phyloP scores from a whole-genome alignment of 2,797 vertebrate genomes.

The Danio tinwini region DNA sequence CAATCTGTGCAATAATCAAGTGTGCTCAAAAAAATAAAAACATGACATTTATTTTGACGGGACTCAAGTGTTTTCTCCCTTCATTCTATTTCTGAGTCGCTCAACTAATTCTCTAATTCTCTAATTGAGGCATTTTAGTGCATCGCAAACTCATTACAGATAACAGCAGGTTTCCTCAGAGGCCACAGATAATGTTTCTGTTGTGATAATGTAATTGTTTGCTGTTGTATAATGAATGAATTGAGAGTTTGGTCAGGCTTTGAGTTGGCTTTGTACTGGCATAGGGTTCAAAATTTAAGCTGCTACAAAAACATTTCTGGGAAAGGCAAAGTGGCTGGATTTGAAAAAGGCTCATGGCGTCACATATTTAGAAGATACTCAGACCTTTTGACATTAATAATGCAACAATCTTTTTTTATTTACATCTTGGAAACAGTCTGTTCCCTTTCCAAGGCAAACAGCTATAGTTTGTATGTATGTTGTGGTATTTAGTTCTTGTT shows the following conservation, averaged over 20 bases:
- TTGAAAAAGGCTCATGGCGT: background rate
- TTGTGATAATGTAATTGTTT: constrained; percentile 40
- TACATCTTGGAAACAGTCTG: too few species aligned
- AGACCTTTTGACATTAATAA: background rate
- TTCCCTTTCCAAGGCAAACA: too few species aligned
- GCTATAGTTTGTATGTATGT: too few species aligned
- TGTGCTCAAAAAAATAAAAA: background rate
- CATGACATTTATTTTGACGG: background rate
- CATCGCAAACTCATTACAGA: constrained; percentile 45
- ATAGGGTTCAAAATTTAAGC: background rate
- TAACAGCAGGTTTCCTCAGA: constrained; percentile 39
- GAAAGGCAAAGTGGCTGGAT: background rate
- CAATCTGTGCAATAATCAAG: background rate
- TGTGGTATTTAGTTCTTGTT: too few species aligned
- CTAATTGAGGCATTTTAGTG: constrained; percentile 42
- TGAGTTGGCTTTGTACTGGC: background rate
- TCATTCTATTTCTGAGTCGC: constrained; percentile 6
- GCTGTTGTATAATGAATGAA: constrained; percentile 32
- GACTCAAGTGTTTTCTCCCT: constrained; percentile 11
- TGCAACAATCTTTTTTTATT: too few species aligned
- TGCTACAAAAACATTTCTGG: background rate
- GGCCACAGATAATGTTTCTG: constrained; percentile 36
- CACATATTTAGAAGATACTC: background rate
- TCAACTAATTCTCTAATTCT: constrained; percentile 38
- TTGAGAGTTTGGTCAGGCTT: constrained; percentile 8